Evolutionary conservation across 2,113 vertebrate genomes (phyloP).

Genomic region (Pseudorhombus dupliciocellatus): DNA sequence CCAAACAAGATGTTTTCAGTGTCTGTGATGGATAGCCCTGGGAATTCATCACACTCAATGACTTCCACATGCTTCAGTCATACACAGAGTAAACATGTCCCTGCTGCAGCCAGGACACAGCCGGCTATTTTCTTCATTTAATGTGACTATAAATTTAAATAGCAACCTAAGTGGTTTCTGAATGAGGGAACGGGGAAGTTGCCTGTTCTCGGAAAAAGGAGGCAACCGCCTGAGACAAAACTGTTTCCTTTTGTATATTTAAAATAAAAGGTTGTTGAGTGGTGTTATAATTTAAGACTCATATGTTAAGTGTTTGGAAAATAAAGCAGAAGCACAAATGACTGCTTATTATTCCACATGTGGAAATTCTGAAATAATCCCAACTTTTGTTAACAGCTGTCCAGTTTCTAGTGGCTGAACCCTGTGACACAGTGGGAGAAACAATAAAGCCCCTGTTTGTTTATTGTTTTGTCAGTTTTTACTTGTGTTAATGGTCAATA

Average conservation of each 20-base stretch:
- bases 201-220: slow-evolving; percentile 55
- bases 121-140: slow-evolving; percentile 44
- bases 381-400: slow-evolving; percentile 18
- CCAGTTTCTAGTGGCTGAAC: slow-evolving; percentile 19
- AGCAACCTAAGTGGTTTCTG: slow-evolving; percentile 50
- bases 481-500: neutral
- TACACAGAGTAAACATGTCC: slow-evolving; percentile 36
- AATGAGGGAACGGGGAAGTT: slow-evolving; percentile 62
- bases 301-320: slow-evolving; percentile 12
- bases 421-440: slow-evolving; percentile 8
- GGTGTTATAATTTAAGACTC: neutral
- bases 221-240: slow-evolving; percentile 11
- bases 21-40: slow-evolving; percentile 14
- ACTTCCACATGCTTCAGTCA: slow-evolving; percentile 31
- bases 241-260: slow-evolving; percentile 7
- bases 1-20: neutral
- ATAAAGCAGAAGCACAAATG: slow-evolving; percentile 25
- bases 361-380: slow-evolving; percentile 20
- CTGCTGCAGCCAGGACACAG: slow-evolving; percentile 9
- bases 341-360: neutral
- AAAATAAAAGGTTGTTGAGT: slow-evolving; percentile 2
- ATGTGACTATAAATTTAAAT: slow-evolving; percentile 59
- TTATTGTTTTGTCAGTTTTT: slow-evolving; percentile 38
- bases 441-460: slow-evolving; percentile 24
- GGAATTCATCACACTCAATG: slow-evolving; percentile 39